Percentiles rank a stretch among this genome's conserved stretches.
Conservation (phyloP, 2,888 invertebrate species). For the Carpatolechia fugitivella region DNA sequence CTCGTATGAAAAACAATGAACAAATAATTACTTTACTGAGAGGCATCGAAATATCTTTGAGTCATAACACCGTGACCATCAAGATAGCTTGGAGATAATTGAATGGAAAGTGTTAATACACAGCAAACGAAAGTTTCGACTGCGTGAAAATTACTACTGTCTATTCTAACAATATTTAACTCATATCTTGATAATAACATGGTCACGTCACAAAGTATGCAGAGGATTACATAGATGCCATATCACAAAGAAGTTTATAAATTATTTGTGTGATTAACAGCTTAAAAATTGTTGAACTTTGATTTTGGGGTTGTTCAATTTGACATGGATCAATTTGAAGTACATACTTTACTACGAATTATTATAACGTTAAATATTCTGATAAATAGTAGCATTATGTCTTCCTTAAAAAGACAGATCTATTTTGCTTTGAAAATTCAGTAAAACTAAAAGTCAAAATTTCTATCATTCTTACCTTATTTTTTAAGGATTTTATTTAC, state of each 20-base stretch:
- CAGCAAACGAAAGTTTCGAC: slow-evolving; percentile 5
- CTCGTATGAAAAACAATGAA: slow-evolving; percentile 9
- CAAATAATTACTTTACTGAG: slow-evolving; percentile 11
- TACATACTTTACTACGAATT: too few relatives aligned
- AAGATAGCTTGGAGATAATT: slow-evolving; percentile 12
- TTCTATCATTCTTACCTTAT: too few relatives aligned
- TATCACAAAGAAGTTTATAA: not conserved
- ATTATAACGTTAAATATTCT: too few relatives aligned
- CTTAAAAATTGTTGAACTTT: too few relatives aligned
- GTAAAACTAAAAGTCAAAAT: too few relatives aligned
- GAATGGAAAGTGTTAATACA: slow-evolving; percentile 19
- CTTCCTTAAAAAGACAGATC: too few relatives aligned
- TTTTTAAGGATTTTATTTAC: too few relatives aligned
- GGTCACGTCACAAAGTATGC: too few relatives aligned
- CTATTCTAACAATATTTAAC: not conserved
- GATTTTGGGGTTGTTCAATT: too few relatives aligned
- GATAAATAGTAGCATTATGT: too few relatives aligned
- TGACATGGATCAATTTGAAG: too few relatives aligned
- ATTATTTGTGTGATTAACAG: not conserved
- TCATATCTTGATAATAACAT: not conserved
- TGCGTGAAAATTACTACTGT: not conserved
- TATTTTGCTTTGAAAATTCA: too few relatives aligned
- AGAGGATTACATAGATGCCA: not conserved
- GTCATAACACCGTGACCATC: slow-evolving; percentile 10
- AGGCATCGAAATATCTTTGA: slow-evolving; percentile 5